Evolutionary conservation across 2,113 vertebrate genomes (phyloP).

Genomic region (Perognathus longimembris): DNA sequence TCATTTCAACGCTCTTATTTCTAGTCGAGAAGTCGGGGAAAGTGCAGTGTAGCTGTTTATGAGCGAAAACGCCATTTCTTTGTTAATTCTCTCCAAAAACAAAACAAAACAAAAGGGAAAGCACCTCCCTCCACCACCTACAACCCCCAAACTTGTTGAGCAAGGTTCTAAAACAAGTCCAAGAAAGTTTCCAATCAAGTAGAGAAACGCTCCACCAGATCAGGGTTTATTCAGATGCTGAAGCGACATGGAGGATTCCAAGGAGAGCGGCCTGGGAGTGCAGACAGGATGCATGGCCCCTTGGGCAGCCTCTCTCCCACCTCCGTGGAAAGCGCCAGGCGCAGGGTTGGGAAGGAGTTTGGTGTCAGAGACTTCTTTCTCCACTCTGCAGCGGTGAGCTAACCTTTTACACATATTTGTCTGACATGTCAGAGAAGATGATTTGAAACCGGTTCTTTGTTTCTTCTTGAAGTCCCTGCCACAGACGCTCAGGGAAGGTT

Average conservation of each 20-base stretch:
- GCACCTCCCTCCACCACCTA: neutral
- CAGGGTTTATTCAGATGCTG: neutral
- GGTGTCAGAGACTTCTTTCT: neutral
- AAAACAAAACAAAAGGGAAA: neutral
- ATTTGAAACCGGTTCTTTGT: conserved; percentile 62
- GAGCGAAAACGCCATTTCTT: neutral
- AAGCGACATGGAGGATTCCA: neutral
- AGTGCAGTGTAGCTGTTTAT: neutral
- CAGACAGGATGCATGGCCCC: neutral
- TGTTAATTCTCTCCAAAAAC: neutral
- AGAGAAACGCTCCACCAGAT: neutral
- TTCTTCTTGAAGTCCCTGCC: neutral
- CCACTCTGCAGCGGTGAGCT: neutral
- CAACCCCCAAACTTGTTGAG: conserved; percentile 45
- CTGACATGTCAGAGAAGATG: conserved; percentile 22
- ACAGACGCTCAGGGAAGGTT: neutral
- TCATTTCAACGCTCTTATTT: neutral
- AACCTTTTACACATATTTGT: conserved; percentile 62
- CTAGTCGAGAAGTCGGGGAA: neutral
- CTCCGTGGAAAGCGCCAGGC: neutral
- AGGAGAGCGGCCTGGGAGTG: neutral
- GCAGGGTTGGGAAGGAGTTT: too few species aligned
- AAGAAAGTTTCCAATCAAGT: conserved; percentile 56
- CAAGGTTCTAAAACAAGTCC: conserved; percentile 37
- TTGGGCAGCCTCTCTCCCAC: neutral